Evolutionary conservation across 2,113 vertebrate species (phyloP), one percentile per base, ranked within the genome.

Genomic region (Anolis sagrei): DNA sequence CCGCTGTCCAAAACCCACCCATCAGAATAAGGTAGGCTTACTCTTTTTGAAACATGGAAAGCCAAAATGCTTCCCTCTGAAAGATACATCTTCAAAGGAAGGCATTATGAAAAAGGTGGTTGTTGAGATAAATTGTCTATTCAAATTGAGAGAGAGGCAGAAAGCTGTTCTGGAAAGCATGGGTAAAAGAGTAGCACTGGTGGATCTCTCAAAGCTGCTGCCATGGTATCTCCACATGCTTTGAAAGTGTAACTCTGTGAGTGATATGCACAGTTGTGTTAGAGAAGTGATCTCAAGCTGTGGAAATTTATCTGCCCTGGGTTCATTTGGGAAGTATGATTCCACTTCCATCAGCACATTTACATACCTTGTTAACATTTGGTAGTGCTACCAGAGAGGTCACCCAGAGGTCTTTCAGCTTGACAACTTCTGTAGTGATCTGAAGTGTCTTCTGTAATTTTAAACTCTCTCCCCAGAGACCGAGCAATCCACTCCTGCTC

Each of bases 401-500:
- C 80, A 97, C 97, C 97, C 97, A 97, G 48, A 98, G 95, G 93
- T 97, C 96, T 92, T 96, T 97, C 76, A 96, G 94, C 75, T 93
- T 94, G 70, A 95, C 95, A 2, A 94, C 92, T 91, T 97, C 95
- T 74, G 97, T 97, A 64, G 93, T 94, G 82, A 98, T 95, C 48
- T 93, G 96, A 84, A 96, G 86, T 21, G 92, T 94, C 90, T 94
- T 93, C 82, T 97, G 93, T 16, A 97, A 90, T 25, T 94, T 96
- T 90, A 97, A 91, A 92, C 96, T 95, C 61, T 96, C 96, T 58
- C 95, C 92, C 96, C 97, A 96, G 92, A 97, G 72, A 68, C 93
- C 96, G 77, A 97, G 87, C 49, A 93, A 93, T 74, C 97, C 97
- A 81, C 97, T 96, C 86, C 95, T 96, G 87, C 97, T 97, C 81